A percentile compares a stretch with the other conserved stretches of the same genome.
These are phyloP conservation scores for Lagodon rhomboides DNA, from an alignment of 2,797 vertebrate genomes.

Conservation along the genomic window DNA sequence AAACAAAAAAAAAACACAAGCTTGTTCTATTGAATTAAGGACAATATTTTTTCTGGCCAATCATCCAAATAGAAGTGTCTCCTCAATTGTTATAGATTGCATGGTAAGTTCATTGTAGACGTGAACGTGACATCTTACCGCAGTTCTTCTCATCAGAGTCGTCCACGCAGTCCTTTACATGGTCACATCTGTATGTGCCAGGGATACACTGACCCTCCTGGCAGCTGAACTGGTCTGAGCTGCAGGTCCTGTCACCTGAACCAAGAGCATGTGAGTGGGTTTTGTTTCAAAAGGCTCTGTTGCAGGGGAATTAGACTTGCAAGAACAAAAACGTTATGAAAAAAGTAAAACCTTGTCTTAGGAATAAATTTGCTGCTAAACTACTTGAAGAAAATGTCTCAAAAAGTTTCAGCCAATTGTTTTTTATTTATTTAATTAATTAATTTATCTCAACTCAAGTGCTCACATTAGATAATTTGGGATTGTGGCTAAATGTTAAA, in stretches of 20 bases:
- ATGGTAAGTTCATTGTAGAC: background rate
- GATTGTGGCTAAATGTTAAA: background rate
- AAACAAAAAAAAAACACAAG: background rate
- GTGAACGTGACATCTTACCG: slow-evolving; percentile 77
- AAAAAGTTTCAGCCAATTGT: background rate
- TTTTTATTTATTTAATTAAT: background rate
- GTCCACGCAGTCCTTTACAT: slow-evolving; percentile 82
- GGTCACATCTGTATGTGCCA: slow-evolving; percentile 80
- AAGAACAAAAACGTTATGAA: background rate
- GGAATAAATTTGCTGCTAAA: background rate
- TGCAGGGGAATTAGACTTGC: background rate
- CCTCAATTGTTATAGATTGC: background rate
- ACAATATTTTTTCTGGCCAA: too few species aligned
- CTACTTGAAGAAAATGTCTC: background rate
- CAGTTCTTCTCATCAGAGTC: slow-evolving; percentile 83
- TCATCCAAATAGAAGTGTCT: background rate
- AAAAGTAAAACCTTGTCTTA: background rate
- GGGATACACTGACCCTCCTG: slow-evolving; percentile 84
- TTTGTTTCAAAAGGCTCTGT: slow-evolving; percentile 8
- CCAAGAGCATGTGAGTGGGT: background rate
- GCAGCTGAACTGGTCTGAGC: slow-evolving; percentile 82
- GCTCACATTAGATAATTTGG: background rate
- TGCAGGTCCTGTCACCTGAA: slow-evolving; percentile 79
- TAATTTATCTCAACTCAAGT: background rate
- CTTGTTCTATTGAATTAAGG: background rate